phyloP scores from a whole-genome alignment of 1,140 invertebrate species.

The Aporrectodea caliginosa region DNA sequence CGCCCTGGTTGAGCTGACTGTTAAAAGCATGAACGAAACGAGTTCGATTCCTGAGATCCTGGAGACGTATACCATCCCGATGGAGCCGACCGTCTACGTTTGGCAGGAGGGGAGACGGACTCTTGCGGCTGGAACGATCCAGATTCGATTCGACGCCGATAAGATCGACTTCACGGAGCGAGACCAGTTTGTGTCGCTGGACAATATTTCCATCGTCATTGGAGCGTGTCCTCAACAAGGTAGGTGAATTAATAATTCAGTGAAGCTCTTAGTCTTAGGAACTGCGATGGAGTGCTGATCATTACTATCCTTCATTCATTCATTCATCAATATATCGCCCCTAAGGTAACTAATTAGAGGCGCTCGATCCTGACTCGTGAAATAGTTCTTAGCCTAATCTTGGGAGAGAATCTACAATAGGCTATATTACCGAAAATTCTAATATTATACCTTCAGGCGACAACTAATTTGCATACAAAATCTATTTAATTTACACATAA shows the following conservation, averaged over 20 bases:
- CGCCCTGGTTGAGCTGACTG: neutral
- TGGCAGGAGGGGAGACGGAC: neutral
- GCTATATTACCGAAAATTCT: no score
- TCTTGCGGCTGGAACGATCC: neutral
- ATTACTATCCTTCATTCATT: neutral
- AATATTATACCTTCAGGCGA: no score
- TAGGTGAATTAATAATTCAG: neutral
- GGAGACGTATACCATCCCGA: neutral
- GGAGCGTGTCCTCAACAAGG: neutral
- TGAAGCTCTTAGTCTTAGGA: neutral
- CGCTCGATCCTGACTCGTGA: neutral
- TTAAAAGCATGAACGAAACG: neutral
- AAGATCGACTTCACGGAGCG: neutral
- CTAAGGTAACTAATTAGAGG: neutral
- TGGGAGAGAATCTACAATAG: neutral
- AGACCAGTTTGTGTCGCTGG: neutral
- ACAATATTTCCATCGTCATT: neutral
- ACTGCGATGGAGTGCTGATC: neutral
- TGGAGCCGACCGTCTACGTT: neutral
- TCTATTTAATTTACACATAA: no score
- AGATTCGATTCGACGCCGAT: slow-evolving; percentile 1
- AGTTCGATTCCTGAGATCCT: neutral
- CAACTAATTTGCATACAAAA: no score
- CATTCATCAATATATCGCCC: neutral
- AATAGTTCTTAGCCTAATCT: neutral